A percentile compares a stretch with the other conserved stretches of the same genome.
Conservation (phyloP, 2,797 vertebrate species). For the Chelidonichthys spinosus region DNA sequence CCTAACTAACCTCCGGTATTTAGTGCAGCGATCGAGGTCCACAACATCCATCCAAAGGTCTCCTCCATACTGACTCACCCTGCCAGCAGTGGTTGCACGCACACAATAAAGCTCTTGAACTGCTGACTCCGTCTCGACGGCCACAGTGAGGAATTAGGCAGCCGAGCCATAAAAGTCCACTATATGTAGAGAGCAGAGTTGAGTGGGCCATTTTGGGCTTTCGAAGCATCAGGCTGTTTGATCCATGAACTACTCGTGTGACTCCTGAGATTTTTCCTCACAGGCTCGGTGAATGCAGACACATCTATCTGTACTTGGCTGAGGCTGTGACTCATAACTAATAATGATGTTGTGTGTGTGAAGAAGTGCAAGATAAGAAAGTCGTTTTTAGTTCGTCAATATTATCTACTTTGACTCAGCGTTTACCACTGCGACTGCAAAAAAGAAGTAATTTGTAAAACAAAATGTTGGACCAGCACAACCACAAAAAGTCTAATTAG, state of each 20-base stretch:
- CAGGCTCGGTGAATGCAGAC: conserved; percentile 32
- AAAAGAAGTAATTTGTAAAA: conserved; percentile 42
- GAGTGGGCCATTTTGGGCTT: conserved; percentile 64
- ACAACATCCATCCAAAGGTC: conserved; percentile 61
- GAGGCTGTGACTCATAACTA: conserved; percentile 44
- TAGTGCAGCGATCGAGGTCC: conserved; percentile 51
- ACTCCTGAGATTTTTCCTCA: conserved; percentile 60
- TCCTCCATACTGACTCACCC: conserved; percentile 61
- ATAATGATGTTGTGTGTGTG: conserved; percentile 36
- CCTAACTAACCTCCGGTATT: conserved; percentile 59
- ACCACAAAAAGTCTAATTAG: conserved; percentile 29
- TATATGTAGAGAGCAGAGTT: conserved; percentile 58
- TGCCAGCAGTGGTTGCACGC: conserved; percentile 40
- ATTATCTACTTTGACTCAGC: conserved; percentile 57
- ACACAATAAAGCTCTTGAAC: conserved; percentile 64
- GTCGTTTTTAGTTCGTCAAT: conserved; percentile 49
- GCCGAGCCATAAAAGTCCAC: conserved; percentile 60
- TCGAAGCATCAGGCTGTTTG: conserved; percentile 61
- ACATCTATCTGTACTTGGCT: conserved; percentile 41
- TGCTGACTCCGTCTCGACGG: conserved; percentile 62
- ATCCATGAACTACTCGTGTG: conserved; percentile 69
- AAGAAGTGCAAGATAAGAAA: conserved; percentile 58
- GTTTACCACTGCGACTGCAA: conserved; percentile 39
- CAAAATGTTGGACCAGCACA: conserved; percentile 33
- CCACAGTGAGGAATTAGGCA: conserved; percentile 53